Base-by-base conservation (phyloP, 2,888 invertebrate species). In the Tenthredo scrophulariae region DNA sequence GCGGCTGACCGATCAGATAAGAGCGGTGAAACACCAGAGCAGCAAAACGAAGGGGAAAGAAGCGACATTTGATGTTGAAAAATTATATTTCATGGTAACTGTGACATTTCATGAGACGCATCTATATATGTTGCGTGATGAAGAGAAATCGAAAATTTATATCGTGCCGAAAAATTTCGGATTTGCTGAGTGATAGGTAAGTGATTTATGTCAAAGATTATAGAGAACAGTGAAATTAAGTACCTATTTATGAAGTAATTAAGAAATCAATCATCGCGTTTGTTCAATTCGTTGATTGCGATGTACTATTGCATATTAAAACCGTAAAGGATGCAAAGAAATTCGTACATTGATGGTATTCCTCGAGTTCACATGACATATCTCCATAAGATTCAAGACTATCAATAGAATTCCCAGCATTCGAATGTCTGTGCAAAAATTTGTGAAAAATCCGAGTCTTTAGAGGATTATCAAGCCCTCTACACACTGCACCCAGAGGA, bases 1-100 rank as follows among this genome's bases (percentile, higher is more conserved):
- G 70, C 33, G 29, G n/a, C 10, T 29, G 40, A 40, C 29, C 70
- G 70, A 70, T 70, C 70, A 70, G 70, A 70, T 70, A 70, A 70
- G 37, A 70, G n/a, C 40, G 70, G 18, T 15, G 18, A 37, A n/a
- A n/a, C 40, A 70, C 18, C 9, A n/a, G 43, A 22, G 22, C n/a
- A 13, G 40, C 18, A 43, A 74, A 43, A 9, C 22, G 22, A n/a
- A n/a, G n/a, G n/a, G n/a, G n/a, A 43, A 26, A 72, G 37, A 6
- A 72, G 40, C n/a, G 43, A 43, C 4, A 43, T 40, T 43, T 29
- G 26, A 43, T 26, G 72, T 40, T 43, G 72, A n/a, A 74, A n/a
- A 43, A 26, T 40, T 15, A 18, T 13, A 43, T 74, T 43, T 33
- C 26, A 67, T 29, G 26, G 4, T 6, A 33, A 26, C 67, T 67